Base-by-base conservation (phyloP, 2,888 invertebrate genomes). In the Crocallis elinguaria region DNA sequence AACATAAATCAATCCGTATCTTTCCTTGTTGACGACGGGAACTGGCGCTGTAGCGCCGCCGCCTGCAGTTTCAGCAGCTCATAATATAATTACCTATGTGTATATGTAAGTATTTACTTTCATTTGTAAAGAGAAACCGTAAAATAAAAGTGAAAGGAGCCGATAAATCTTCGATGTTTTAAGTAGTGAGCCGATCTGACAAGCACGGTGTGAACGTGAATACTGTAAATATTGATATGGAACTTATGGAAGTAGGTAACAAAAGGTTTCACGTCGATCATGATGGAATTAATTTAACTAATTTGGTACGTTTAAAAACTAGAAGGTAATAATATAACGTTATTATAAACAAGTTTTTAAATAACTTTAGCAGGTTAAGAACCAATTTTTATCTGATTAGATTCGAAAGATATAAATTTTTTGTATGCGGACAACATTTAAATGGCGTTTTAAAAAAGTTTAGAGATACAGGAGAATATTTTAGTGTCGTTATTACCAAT, bases 1-100 rank as follows among this genome's bases (percentile, higher is more conserved):
- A 55, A 48, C 46, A 48, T 60, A 63, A 63, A 63, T 65, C 63
- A 63, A 57, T 61, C 32, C 45, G 55, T 53, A 57, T 52, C 56
- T 57, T 61, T 63, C 50, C 60, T 54, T 51, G 61, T 58, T 49
- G 55, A 51, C 45, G 55, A 42, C 54, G 52, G 44, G 33, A 38
- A 51, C 44, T 51, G 44, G 55, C 53, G 45, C n/a, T n/a, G n/a
- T 44, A 46, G 21, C 33, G 44, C 45, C 57, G 46, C 53, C 39
- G 48, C 39, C 32, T 50, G 50, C 44, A 41, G 52, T 57, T 49
- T 48, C 59, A 49, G 52, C 42, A 50, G 32, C 36, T 32, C 21
- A 49, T 48, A 33, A 46, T 52, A 46, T 37, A n/a, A n/a, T n/a
- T n/a, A n/a, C n/a, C n/a, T 36, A 44, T 36, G 23, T n/a, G 41